Evolutionary conservation across 2,797 vertebrate genomes (phyloP), one percentile per base, ranked within the genome.

Genomic region (Notoglanidium macrostoma): DNA sequence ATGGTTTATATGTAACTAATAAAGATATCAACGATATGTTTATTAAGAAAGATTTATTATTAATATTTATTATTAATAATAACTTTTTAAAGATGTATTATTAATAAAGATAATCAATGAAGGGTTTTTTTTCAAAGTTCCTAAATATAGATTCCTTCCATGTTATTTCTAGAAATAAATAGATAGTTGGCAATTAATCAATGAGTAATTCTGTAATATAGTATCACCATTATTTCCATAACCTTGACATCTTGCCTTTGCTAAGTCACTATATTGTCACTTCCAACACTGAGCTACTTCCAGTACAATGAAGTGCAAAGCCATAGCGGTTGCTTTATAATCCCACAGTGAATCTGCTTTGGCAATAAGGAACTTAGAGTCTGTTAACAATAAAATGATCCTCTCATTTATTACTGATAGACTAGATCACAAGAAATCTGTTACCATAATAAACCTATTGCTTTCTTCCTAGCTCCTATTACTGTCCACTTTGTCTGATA

Each of bases 211-310:
- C 35, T 81, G 23, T 86, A n/a, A 70, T 29, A 57, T 80, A 55
- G 26, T 80, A 5, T 49, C 44, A n/a, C 6, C 19, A 49, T 65
- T 46, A 61, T 81, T 17, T 61, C 6, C 51, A 85, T 85, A 76
- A 68, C 78, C 70, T 76, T 84, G 55, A 86, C 88, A 87, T 51
- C 83, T 86, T 63, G 70, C 83, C 57, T 78, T 80, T 83, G 80
- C 85, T 89, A 85, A 92, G 85, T 80, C 54, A 88, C 88, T 35
- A 35, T 91, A 89, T 88, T 91, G 82, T 91, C 89, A 90, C 79
- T 86, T 78, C 35, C 70, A 57, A 35, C 77, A 79, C 35, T 79
- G 29, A 35, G 2, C 32, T 59, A 79, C 57, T 15, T 21, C 5
- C 17, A 79, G 19, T 61, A 80, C 23, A 85, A 80, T 84, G 86